phyloP scores from a whole-genome alignment of 2,113 vertebrate species.

The sheep (Ovis aries) region ARS-UI_Ramb_v3.0 NC_056067.1:45277501-45278000 shows the following conservation, averaged over 20 bases:
- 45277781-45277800: neutral
- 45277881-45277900: neutral
- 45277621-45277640: neutral
- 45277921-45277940: neutral
- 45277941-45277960: neutral
- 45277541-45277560: neutral
- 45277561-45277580: neutral
- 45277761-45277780: neutral
- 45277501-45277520: neutral
- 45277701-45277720: neutral
- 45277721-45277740: neutral
- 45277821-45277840: neutral
- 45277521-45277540: neutral
- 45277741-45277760: neutral
- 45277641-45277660: neutral
- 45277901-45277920: neutral
- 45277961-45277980: neutral
- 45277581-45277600: neutral
- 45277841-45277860: neutral
- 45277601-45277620: neutral
- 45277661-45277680: neutral
- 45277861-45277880: neutral
- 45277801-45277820: accelerated
- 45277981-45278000: neutral
- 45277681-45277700: neutral